These are phyloP conservation scores for Adrianichthys oophorus DNA, from an alignment of 2,797 vertebrate genomes.

Conservation along the genomic window DNA sequence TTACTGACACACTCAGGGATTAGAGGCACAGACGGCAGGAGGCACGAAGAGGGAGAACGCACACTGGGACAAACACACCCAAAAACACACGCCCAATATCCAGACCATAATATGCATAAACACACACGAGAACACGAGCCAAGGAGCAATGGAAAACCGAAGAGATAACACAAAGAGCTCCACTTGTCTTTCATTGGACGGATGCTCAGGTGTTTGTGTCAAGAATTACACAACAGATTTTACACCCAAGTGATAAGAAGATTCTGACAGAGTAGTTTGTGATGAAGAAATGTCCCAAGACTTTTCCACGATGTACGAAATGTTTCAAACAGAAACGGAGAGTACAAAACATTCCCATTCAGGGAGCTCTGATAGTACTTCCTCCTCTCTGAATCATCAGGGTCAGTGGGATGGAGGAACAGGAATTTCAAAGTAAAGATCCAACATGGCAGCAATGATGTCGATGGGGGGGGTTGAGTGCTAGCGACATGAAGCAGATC, in stretches of 20 bases:
- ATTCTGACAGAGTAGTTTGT: no score
- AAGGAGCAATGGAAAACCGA: no score
- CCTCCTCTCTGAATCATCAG: slow-evolving; percentile 38
- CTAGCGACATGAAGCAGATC: slow-evolving; percentile 87
- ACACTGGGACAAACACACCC: slow-evolving; percentile 50
- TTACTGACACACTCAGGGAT: slow-evolving; percentile 80
- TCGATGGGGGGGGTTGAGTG: slow-evolving; percentile 17
- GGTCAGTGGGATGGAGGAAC: slow-evolving; percentile 60
- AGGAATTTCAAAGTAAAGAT: slow-evolving; percentile 60
- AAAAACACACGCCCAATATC: slow-evolving; percentile 34
- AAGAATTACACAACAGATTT: no score
- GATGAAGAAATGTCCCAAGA: no score
- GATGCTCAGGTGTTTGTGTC: no score
- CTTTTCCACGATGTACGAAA: no score
- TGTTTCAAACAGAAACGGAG: no score
- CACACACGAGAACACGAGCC: slow-evolving; percentile 40
- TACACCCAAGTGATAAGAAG: no score
- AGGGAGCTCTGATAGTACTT: no score
- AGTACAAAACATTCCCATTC: no score
- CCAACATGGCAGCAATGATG: slow-evolving; percentile 69
- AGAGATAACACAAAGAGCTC: no score
- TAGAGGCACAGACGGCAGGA: slow-evolving; percentile 77
- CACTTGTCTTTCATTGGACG: no score
- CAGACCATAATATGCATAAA: slow-evolving; percentile 54
- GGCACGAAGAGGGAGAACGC: slow-evolving; percentile 54